Evolutionary conservation across 2,888 invertebrate species (phyloP).

Genomic region (Liopterus haemorrhoidalis): DNA sequence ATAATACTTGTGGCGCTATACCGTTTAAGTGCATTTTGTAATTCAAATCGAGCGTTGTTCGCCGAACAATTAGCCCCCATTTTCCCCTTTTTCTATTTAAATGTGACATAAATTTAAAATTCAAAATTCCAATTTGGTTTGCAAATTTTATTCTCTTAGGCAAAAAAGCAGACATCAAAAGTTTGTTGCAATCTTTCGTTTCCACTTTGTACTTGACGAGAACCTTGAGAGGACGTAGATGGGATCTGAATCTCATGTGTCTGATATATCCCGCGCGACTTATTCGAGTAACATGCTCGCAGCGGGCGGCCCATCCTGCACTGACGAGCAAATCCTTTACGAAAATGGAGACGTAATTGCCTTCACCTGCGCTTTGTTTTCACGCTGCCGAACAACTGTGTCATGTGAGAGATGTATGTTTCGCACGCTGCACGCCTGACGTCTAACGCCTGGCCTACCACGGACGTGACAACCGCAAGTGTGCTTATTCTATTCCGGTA

Average conservation of each 20-base stretch:
- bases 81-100: slow-evolving; percentile 42
- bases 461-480: too few relatives aligned
- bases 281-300: background rate
- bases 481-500: too few relatives aligned
- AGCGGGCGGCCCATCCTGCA: background rate
- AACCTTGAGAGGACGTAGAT: slow-evolving; percentile 30
- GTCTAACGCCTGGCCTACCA: too few relatives aligned
- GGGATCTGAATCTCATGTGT: background rate
- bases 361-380: too few relatives aligned
- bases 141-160: slow-evolving; percentile 44
- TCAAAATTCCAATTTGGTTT: slow-evolving; percentile 53
- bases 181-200: slow-evolving; percentile 27
- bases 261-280: background rate
- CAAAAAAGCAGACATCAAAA: slow-evolving; percentile 27
- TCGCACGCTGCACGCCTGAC: too few relatives aligned
- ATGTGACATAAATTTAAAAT: slow-evolving; percentile 48
- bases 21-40: slow-evolving; percentile 14
- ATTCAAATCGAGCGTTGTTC: slow-evolving; percentile 16
- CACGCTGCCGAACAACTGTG: too few relatives aligned
- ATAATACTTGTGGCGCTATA: background rate
- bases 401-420: too few relatives aligned
- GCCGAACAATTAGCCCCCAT: slow-evolving; percentile 37
- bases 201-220: slow-evolving; percentile 20
- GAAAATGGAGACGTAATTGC: too few relatives aligned
- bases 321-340: too few relatives aligned